Evolutionary conservation across 1,140 invertebrate species (phyloP), one percentile per base, ranked within the genome.

Genomic region (Gryllus bimaculatus): DNA sequence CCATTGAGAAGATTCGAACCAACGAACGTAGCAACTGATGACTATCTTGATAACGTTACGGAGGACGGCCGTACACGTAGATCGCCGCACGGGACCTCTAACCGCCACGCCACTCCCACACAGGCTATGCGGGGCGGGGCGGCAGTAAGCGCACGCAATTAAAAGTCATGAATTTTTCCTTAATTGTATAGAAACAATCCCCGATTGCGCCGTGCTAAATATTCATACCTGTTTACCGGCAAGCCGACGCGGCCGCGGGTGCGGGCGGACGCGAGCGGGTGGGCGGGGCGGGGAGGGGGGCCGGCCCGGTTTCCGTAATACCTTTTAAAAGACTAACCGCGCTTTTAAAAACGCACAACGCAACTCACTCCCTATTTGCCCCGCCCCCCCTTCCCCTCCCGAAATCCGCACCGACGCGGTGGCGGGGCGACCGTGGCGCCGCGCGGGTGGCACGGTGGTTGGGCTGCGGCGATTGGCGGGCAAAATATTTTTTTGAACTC

Each of bases 221-320:
- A 66, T 66, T 66, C 54, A 66, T 66, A 66, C 54, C 54, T 66
- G 54, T 66, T 66, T 66, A 66, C 54, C 54, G 54, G 54, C 54
- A 66, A 66, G 54, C 54, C 54, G 26, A 39, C 26, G 26, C 26
- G 26, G 26, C 26, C 26, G 5, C 26, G 26, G 26, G 26, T 39
- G 26, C 26, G 26, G 26, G 26, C 26, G 26, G n/a, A n/a, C n/a
- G n/a, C n/a, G n/a, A n/a, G n/a, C 26, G 26, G 5, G 26, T 5
- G 1, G 26, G 26, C 1, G 1, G 26, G 26, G 26, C 1, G 1
- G 26, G 26, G 26, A 5, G 26, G 26, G 26, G 26, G 26, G 26
- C 1, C 26, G 54, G 54, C 54, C 10, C 54, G 54, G 54, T 66
- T 66, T 66, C 54, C 54, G 18, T 66, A 66, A 66, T 66, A 66